A percentile compares a stretch with the other conserved stretches of the same genome.
Evolutionary conservation across 2,113 vertebrate genomes (phyloP).

Genomic region (Eleginops maclovinus): DNA sequence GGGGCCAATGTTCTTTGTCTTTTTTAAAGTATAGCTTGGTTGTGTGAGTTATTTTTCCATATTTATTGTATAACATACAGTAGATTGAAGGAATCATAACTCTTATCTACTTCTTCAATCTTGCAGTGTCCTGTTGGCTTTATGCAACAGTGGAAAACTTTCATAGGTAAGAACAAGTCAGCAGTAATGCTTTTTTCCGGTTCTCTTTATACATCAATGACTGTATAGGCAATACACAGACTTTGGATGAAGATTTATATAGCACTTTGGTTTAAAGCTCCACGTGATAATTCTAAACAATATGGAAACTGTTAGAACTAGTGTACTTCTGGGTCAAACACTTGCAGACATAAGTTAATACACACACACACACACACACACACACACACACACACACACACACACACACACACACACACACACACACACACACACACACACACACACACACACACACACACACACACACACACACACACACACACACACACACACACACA

Average conservation of each 20-base stretch:
- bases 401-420: conserved; percentile 1
- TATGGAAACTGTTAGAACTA: conserved; percentile 4
- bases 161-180: too few relatives aligned
- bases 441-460: conserved; percentile 1
- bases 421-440: conserved; percentile 1
- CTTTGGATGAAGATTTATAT: too few relatives aligned
- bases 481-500: not conserved
- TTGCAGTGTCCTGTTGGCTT: too few relatives aligned
- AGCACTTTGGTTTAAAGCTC: not conserved
- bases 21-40: too few relatives aligned
- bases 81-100: not conserved
- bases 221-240: too few relatives aligned
- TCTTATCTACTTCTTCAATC: not conserved
- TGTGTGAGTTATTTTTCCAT: too few relatives aligned
- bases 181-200: too few relatives aligned
- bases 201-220: too few relatives aligned
- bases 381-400: conserved; percentile 1
- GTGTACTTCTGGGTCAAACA: conserved; percentile 17
- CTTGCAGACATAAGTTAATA: not conserved
- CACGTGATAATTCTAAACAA: conserved; percentile 24
- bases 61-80: too few relatives aligned
- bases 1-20: not conserved
- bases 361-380: not conserved
- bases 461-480: not conserved
- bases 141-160: too few relatives aligned